A percentile compares a stretch with the other conserved stretches of the same genome.
Conservation (phyloP, 2,113 vertebrate genomes). For the Xyrauchen texanus region DNA sequence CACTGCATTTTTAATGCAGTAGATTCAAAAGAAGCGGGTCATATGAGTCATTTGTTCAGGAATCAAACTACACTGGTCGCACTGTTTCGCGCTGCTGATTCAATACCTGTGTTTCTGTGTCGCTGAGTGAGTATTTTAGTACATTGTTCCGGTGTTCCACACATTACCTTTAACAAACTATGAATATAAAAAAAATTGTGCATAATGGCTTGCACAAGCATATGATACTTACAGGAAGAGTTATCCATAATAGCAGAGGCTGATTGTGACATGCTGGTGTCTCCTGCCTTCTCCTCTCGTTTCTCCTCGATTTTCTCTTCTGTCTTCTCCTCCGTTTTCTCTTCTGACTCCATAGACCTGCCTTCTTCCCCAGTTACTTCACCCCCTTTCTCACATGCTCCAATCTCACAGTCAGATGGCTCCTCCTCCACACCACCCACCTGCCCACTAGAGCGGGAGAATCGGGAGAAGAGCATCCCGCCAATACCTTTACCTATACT, state of each 20-base stretch:
- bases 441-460: constrained; percentile 83
- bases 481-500: constrained; percentile 94
- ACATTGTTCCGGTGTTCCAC: too few species aligned
- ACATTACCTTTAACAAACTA: not conserved
- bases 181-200: not conserved
- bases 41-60: too few species aligned
- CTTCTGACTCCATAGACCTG: constrained; percentile 47
- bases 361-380: constrained; percentile 45
- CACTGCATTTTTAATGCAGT: too few species aligned
- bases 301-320: constrained; percentile 65
- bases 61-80: too few species aligned
- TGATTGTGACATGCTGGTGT: constrained; percentile 75
- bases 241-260: constrained; percentile 81
- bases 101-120: too few species aligned
- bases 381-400: constrained; percentile 68
- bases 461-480: constrained; percentile 92
- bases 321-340: constrained; percentile 74
- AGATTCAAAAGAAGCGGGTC: too few species aligned
- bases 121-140: too few species aligned
- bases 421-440: constrained; percentile 74
- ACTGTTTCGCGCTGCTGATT: too few species aligned
- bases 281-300: constrained; percentile 62
- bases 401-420: constrained; percentile 62
- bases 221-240: constrained; percentile 77
- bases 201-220: not conserved